Percentiles rank a stretch among this genome's conserved stretches.
These are phyloP conservation scores for Dynastes grantii DNA, from an alignment of 2,888 invertebrate species.

Conservation along the genomic window DNA sequence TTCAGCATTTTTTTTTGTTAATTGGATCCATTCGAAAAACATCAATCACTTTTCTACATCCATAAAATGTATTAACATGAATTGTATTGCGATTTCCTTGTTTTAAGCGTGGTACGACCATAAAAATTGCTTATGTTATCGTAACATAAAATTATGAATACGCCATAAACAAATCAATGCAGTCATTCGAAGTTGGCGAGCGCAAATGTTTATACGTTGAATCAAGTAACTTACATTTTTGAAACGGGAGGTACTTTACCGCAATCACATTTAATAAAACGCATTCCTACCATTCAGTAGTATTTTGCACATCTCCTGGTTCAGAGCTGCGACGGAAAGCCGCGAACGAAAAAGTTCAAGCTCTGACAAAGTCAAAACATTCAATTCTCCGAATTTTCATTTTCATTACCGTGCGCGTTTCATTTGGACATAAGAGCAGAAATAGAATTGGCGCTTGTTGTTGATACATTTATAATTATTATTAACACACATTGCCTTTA, in stretches of 20 bases:
- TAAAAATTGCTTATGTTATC: neutral
- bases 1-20: neutral
- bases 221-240: conserved; percentile 31
- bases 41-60: too few relatives aligned
- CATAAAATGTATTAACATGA: neutral
- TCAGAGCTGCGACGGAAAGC: conserved; percentile 11
- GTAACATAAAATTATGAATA: conserved; percentile 21
- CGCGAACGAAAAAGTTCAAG: neutral
- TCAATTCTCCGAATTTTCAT: neutral
- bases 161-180: conserved; percentile 29
- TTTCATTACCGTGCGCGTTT: neutral
- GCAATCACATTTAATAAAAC: conserved; percentile 39
- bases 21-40: too few relatives aligned
- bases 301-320: conserved; percentile 15
- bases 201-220: conserved; percentile 22
- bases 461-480: neutral
- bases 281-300: conserved; percentile 19
- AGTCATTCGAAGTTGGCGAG: conserved; percentile 7
- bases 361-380: conserved; percentile 3
- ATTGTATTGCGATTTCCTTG: neutral
- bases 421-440: neutral
- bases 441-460: neutral
- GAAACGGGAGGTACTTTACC: conserved; percentile 17
- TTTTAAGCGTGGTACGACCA: neutral
- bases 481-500: too few relatives aligned